Percentiles rank a stretch among this genome's conserved stretches.
These are phyloP conservation scores for Ceyx cyanopectus DNA, from an alignment of 2,113 vertebrate species.

Conservation along the genomic window DNA sequence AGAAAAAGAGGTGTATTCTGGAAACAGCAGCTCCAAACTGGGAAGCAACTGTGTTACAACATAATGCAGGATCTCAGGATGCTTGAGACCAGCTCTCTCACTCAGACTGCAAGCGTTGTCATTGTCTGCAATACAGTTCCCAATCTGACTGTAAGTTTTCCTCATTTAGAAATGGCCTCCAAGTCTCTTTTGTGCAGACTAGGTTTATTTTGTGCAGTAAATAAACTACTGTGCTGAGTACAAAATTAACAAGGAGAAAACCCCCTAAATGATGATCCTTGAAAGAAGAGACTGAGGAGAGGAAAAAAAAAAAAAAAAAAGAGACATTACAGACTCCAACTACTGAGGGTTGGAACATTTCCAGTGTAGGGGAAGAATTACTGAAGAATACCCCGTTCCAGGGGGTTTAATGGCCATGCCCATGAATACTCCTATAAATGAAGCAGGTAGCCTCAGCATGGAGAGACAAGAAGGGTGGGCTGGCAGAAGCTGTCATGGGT, in stretches of 20 bases:
- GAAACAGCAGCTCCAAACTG: background rate
- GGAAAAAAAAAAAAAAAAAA: background rate
- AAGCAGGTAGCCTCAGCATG: background rate
- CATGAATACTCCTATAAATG: background rate
- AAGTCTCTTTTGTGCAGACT: background rate
- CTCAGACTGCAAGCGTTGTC: background rate
- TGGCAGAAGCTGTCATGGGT: background rate
- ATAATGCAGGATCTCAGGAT: background rate
- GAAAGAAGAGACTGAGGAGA: background rate
- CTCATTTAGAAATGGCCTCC: background rate
- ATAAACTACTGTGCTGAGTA: background rate
- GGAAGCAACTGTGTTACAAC: background rate
- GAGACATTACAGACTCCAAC: background rate
- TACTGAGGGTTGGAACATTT: background rate
- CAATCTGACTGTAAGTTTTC: rapidly evolving
- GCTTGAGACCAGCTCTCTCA: background rate
- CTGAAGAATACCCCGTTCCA: background rate
- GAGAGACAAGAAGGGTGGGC: background rate
- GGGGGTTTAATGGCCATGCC: background rate
- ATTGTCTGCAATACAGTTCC: background rate
- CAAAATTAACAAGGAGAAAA: background rate
- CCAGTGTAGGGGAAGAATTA: background rate
- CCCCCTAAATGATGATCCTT: background rate
- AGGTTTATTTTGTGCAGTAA: background rate
- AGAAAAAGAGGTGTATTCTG: background rate